These are phyloP conservation scores for Fragum fragum DNA, from an alignment of 2,888 invertebrate genomes.

Conservation along the genomic window DNA sequence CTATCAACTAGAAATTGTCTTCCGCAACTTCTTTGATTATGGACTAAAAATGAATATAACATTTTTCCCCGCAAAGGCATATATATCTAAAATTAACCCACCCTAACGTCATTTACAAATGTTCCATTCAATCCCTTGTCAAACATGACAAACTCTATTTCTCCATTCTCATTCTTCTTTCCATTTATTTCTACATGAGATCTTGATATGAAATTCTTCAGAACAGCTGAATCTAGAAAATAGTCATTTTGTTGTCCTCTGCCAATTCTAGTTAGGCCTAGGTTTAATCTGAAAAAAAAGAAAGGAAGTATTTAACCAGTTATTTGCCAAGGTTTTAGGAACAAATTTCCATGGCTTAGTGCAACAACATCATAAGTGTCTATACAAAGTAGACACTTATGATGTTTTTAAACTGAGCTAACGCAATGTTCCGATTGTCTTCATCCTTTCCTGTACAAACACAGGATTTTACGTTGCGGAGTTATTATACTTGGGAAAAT, in stretches of 20 bases:
- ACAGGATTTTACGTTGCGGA: too few relatives aligned
- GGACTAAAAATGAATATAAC: neutral
- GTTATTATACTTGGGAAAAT: too few relatives aligned
- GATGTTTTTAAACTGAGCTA: too few relatives aligned
- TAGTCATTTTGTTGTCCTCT: constrained; percentile 79
- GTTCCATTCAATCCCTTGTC: constrained; percentile 87
- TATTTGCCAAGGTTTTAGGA: too few relatives aligned
- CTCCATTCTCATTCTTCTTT: constrained; percentile 77
- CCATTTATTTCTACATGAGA: constrained; percentile 86
- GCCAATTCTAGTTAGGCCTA: constrained; percentile 79
- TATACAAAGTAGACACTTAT: too few relatives aligned
- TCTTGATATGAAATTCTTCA: constrained; percentile 87
- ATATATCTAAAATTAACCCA: constrained; percentile 63
- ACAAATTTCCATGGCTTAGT: too few relatives aligned
- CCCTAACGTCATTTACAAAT: constrained; percentile 87
- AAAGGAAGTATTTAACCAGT: too few relatives aligned
- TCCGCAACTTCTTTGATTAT: too few relatives aligned
- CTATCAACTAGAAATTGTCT: too few relatives aligned
- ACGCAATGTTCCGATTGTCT: too few relatives aligned
- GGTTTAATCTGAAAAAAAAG: constrained; percentile 69
- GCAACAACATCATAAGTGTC: too few relatives aligned
- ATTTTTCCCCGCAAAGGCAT: neutral
- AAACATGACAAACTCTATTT: constrained; percentile 80
- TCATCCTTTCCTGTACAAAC: too few relatives aligned
- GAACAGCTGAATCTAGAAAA: constrained; percentile 83